Evolutionary conservation across 2,113 vertebrate genomes (phyloP), one percentile per base, ranked within the genome.

Genomic region (Sterrhoptilus dennistouni): DNA sequence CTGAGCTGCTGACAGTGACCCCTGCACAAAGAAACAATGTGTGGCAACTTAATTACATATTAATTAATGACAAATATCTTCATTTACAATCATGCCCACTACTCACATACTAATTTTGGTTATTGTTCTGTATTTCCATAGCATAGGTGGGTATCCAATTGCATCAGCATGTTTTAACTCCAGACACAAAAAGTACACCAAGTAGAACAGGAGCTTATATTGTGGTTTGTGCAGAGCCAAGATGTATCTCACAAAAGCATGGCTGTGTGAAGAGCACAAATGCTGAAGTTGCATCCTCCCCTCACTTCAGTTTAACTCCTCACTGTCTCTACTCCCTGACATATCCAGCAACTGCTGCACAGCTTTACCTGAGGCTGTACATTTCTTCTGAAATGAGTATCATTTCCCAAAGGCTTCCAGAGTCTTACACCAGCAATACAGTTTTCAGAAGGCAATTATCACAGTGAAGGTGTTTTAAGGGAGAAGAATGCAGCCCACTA

Each of bases 181-280:
- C 53, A 76, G 70, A 83, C 66, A 79, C 6, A 5, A 63, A 36
- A 91, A 80, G 8, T 19, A 87, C 36, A 64, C 14, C 36, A 50
- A 69, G 29, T 4, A 66, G 42, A 82, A 80, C 24, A 57, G 61
- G 14, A 93, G 23, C 22, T 29, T 50, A 36, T 53, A 42, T 1
- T 61, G 71, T 27, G 28, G 20, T 70, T 85, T 59, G 45, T 10
- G 54, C 11, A 92, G 54, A 77, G 33, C 42, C 79, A 80, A 74
- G 38, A 77, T 2, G 2, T 35, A 72, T 45, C 54, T 80, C 45
- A 69, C 22, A 50, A 33, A 84, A 61, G 31, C 0, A 0, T 4
- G 9, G 35, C 21, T 7, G 5, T 36, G 8, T 29, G 27, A 12
- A 77, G 31, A 89, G 42, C 27, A 54, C 25, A 56, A 36, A 57